Conservation (phyloP, 1,140 invertebrate species). For the Lepidostoma basale region DNA sequence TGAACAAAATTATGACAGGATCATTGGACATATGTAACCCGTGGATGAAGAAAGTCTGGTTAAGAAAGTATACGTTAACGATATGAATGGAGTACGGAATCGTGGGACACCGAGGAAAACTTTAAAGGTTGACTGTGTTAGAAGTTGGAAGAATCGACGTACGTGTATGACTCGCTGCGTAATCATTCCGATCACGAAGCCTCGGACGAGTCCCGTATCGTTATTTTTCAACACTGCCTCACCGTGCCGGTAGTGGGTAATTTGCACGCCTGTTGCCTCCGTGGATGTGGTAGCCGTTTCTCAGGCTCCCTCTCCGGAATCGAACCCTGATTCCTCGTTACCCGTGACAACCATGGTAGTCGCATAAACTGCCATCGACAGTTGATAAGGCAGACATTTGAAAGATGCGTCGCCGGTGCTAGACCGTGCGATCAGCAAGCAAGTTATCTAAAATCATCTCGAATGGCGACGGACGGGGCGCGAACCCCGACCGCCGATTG, state of each 20-base stretch:
- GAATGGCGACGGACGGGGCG: constrained; percentile 66
- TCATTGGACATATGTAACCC: too few relatives aligned
- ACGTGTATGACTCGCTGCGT: too few relatives aligned
- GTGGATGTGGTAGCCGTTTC: constrained; percentile 92
- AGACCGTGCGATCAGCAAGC: constrained; percentile 77
- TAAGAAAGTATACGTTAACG: too few relatives aligned
- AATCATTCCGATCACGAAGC: constrained; percentile 87
- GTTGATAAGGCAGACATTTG: constrained; percentile 89
- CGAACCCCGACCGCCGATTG: constrained; percentile 64
- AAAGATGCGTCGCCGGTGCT: constrained; percentile 78
- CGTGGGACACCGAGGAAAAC: too few relatives aligned
- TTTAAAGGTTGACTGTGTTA: too few relatives aligned
- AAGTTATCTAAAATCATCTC: constrained; percentile 78
- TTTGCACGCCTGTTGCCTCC: constrained; percentile 89
- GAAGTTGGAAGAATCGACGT: too few relatives aligned
- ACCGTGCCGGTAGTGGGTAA: constrained; percentile 83
- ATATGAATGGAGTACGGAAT: too few relatives aligned
- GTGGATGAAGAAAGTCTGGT: too few relatives aligned
- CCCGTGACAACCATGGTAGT: constrained; percentile 83
- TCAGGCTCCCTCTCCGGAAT: constrained; percentile 82
- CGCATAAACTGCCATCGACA: constrained; percentile 79
- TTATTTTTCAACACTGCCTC: constrained; percentile 89
- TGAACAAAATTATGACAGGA: too few relatives aligned
- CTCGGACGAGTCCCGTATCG: constrained; percentile 78
- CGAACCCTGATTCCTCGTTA: constrained; percentile 73